These are phyloP conservation scores for Balaenoptera acutorostrata DNA, from an alignment of 2,113 vertebrate species.

Conservation along the genomic window DNA sequence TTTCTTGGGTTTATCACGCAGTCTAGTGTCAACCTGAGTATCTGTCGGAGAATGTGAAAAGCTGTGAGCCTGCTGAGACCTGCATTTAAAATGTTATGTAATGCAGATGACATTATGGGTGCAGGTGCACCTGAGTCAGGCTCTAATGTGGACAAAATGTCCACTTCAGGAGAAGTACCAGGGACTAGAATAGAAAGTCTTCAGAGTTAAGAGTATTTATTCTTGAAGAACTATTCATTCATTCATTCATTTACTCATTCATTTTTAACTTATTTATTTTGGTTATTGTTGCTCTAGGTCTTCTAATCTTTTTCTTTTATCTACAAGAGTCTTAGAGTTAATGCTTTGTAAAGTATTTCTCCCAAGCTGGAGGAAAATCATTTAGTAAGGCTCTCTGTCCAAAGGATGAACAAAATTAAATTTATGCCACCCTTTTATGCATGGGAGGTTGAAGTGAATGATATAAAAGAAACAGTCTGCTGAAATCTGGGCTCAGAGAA, in stretches of 20 bases:
- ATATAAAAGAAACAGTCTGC: background rate
- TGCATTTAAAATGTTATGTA: slow-evolving; percentile 26
- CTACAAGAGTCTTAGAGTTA: background rate
- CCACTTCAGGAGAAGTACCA: background rate
- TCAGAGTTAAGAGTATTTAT: background rate
- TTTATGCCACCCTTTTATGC: background rate
- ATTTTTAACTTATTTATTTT: background rate
- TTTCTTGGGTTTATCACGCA: background rate
- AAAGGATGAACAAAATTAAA: background rate
- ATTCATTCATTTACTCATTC: background rate
- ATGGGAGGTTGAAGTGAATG: background rate
- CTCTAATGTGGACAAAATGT: background rate
- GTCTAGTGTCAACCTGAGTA: slow-evolving; percentile 8
- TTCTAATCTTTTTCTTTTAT: background rate
- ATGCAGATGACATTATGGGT: background rate
- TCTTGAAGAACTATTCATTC: background rate
- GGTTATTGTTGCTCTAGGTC: background rate
- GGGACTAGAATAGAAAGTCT: background rate
- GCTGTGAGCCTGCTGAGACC: background rate
- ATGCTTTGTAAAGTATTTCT: background rate
- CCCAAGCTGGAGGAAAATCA: background rate
- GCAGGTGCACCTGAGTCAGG: background rate
- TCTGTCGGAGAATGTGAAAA: slow-evolving; percentile 29
- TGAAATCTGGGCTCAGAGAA: background rate
- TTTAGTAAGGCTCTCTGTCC: background rate